phyloP scores from a whole-genome alignment of 2,113 vertebrate species.

The Alaudala cheleensis region DNA sequence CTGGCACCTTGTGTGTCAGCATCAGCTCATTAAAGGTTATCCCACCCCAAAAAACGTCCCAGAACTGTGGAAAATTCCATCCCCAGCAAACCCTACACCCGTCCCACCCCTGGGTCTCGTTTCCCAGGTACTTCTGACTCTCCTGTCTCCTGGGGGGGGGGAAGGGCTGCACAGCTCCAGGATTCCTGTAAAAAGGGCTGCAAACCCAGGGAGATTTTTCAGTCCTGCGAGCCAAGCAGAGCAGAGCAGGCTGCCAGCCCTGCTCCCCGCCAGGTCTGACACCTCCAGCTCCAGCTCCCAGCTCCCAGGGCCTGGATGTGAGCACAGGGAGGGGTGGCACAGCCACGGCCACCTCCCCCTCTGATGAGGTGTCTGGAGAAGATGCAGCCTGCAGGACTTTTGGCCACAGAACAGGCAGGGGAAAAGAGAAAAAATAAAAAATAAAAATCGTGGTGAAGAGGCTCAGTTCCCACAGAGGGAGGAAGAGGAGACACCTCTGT shows the following conservation, averaged over 20 bases:
- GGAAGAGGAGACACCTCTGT: neutral
- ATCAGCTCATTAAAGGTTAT: neutral
- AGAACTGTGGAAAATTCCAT: neutral
- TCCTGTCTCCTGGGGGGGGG: neutral
- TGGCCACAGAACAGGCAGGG: neutral
- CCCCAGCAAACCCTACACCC: neutral
- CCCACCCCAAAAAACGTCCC: neutral
- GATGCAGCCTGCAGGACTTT: neutral
- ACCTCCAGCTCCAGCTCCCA: neutral
- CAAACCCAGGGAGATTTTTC: neutral
- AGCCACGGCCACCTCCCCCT: neutral
- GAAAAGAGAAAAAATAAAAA: neutral
- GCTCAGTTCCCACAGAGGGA: neutral
- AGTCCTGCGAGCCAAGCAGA: neutral
- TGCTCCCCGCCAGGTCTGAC: constrained; percentile 31
- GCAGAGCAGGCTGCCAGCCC: constrained; percentile 26
- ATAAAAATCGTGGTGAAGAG: neutral
- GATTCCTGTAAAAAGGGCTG: constrained; percentile 54
- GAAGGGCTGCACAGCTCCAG: neutral
- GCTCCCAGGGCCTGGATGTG: neutral
- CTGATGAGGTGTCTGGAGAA: constrained; percentile 29
- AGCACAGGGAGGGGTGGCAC: neutral
- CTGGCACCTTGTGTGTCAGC: neutral
- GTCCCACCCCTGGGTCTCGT: neutral
- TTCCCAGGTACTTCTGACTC: neutral